Base-by-base conservation (phyloP, 2,888 invertebrate species). In the Chaitophorus viminalis region DNA sequence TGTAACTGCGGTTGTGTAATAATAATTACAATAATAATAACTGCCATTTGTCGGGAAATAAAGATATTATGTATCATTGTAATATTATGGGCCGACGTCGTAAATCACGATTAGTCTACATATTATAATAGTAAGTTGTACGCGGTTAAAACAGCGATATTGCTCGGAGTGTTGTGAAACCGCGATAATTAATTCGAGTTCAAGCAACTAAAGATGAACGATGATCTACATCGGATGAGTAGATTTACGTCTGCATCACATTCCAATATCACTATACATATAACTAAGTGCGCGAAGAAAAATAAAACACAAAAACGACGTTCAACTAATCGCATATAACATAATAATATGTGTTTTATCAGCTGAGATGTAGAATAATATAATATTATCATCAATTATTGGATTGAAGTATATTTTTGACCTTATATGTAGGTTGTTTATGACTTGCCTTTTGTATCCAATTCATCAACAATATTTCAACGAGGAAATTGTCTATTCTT, bases 381-480 rank as follows among this genome's bases (percentile, higher is more conserved):
- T 60, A 60, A 65, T 70, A 70, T 29, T 70, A 31, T 70, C 39
- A 65, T 52, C 31, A 82, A 52, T 70, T 70, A 25, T 82, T 70
- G 29, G 31, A 70, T 70, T 46, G 39, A 81, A 70, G 31, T 70
- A 52, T 70, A 70, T 52, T 70, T 70, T 70, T 82, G 46, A 82
- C 82, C 70, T 82, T 70, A 31, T n/a, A n/a, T n/a, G n/a, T 70
- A 70, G 70, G 46, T 70, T 70, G 70, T 82, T 82, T 82, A 82
- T 25, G 39, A 3, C 8, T 25, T 46, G 29, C 36, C 46, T 31
- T 21, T 68, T 46, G 39, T 31, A 68, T 46, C 68, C 31, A 36
- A 25, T 70, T 52, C 31, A 46, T 82, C 52, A 82, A 70, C 46
- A 25, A 70, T 82, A 54, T 81, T 81, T 68, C 39, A 70, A 46